phyloP scores from a whole-genome alignment of 2,113 vertebrate genomes.

The Plecturocebus donacophilus region DNA sequence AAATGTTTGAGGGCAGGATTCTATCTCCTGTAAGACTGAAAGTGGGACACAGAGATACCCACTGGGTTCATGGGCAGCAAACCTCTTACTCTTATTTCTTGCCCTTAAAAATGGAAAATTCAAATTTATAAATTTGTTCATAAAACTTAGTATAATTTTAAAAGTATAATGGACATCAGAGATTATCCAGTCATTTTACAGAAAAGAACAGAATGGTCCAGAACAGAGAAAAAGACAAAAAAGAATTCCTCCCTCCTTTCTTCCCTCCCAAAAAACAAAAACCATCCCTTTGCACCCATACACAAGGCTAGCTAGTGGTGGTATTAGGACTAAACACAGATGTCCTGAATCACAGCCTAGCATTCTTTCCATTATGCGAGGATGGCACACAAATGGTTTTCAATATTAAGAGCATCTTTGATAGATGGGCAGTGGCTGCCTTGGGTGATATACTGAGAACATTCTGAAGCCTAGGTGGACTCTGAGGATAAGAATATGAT shows the following conservation, averaged over 20 bases:
- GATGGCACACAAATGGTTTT: background rate
- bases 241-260: background rate
- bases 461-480: background rate
- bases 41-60: background rate
- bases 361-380: background rate
- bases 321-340: background rate
- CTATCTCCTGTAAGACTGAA: background rate
- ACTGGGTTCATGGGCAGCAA: background rate
- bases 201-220: background rate
- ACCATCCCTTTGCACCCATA: fast-evolving
- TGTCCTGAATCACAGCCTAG: background rate
- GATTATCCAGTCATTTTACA: background rate
- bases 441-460: background rate
- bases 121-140: background rate
- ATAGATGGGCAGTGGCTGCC: background rate
- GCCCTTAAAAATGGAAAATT: background rate
- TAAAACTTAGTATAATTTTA: background rate
- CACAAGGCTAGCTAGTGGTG: background rate
- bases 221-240: background rate
- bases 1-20: background rate
- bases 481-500: background rate
- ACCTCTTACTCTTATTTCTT: background rate
- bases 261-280: background rate
- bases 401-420: background rate
- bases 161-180: background rate